Conservation (phyloP, 2,797 vertebrate genomes). For the Hephaestus fuliginosus region DNA sequence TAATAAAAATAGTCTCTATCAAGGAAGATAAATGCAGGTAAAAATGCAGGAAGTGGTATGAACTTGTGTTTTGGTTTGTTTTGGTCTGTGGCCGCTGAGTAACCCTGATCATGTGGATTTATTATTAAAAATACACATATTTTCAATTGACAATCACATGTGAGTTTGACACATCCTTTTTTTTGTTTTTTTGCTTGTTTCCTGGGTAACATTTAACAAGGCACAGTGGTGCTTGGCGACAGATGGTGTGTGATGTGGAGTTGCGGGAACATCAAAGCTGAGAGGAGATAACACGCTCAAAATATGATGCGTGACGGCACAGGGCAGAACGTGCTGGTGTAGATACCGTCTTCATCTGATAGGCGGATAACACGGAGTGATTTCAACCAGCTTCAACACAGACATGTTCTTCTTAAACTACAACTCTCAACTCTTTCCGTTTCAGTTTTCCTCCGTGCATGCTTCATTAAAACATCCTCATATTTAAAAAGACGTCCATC, state of each 20-base stretch:
- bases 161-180: background rate
- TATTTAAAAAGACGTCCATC: background rate
- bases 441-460: background rate
- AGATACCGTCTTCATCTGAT: conserved; percentile 37
- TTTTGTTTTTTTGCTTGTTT: background rate
- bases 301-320: background rate
- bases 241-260: conserved; percentile 2
- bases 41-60: no score
- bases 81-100: no score
- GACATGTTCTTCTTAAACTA: background rate
- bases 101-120: no score
- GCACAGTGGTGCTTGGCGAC: background rate
- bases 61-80: no score
- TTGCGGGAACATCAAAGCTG: conserved; percentile 31
- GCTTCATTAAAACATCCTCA: background rate
- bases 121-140: no score
- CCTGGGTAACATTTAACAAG: background rate
- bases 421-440: background rate
- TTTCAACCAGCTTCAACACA: background rate
- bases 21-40: no score
- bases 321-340: conserved; percentile 4
- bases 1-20: no score
- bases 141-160: no score
- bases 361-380: background rate
- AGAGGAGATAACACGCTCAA: conserved; percentile 25